A percentile compares a stretch with the other conserved stretches of the same genome.
Evolutionary conservation across 2,888 invertebrate species (phyloP).

Genomic region (Lepidocyrtinus sp.): DNA sequence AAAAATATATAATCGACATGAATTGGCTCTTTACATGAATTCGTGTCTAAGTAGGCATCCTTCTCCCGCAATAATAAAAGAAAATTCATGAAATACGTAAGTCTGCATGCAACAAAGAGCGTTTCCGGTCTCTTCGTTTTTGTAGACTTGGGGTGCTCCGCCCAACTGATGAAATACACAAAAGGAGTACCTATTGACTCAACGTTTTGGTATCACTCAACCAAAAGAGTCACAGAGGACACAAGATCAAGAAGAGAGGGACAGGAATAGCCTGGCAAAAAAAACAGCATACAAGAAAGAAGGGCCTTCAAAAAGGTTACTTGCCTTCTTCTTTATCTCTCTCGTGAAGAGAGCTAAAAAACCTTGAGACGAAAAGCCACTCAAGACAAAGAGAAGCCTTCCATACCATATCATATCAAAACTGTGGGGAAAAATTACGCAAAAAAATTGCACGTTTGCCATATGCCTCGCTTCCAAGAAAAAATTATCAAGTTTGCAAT

Average conservation of each 20-base stretch:
- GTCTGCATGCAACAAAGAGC: not conserved
- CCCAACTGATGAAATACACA: not conserved
- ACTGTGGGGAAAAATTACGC: not conserved
- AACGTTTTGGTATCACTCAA: conserved; percentile 10
- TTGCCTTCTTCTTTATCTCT: conserved; percentile 32
- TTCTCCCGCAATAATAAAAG: not conserved
- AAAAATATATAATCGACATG: conserved; percentile 11
- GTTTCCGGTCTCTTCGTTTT: not conserved
- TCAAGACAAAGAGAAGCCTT: not conserved
- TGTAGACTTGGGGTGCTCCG: not conserved
- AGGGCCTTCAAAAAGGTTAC: conserved; percentile 28
- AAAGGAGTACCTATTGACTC: conserved; percentile 9
- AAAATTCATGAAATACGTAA: not conserved
- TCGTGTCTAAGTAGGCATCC: not conserved
- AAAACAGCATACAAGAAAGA: conserved; percentile 13
- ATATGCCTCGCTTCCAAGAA: conserved; percentile 48
- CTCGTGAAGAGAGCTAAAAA: conserved; percentile 13
- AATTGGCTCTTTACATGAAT: not conserved
- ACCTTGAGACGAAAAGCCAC: conserved; percentile 44
- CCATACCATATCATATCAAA: not conserved
- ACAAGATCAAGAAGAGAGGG: conserved; percentile 12
- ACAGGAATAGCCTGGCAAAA: conserved; percentile 22
- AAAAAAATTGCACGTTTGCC: conserved; percentile 37
- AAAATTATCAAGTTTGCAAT: not conserved
- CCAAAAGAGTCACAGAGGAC: conserved; percentile 11